phyloP scores from a whole-genome alignment of 30 jellyfish, hydroid and myxozoan species.

The Hydra vulgaris region DNA sequence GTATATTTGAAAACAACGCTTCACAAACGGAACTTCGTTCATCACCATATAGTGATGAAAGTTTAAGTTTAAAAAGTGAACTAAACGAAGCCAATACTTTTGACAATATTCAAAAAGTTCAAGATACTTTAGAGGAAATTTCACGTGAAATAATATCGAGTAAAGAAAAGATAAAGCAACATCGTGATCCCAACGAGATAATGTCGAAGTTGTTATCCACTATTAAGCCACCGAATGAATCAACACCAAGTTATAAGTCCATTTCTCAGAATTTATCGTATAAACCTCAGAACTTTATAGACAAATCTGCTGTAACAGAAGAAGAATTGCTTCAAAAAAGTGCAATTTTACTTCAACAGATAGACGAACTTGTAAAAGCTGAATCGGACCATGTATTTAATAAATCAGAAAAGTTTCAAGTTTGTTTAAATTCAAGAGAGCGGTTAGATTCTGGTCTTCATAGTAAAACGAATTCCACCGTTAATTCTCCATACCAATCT shows the following conservation, averaged over 20 bases:
- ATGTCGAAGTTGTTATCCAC: slow-evolving; percentile 52
- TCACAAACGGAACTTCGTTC: background rate
- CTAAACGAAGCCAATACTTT: slow-evolving; percentile 3
- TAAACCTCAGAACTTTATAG: background rate
- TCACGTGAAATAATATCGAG: slow-evolving; percentile 49
- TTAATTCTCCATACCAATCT: slow-evolving; percentile 23
- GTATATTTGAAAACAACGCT: background rate
- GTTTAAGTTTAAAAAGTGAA: background rate
- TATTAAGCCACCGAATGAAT: slow-evolving; percentile 60
- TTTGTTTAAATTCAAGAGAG: background rate
- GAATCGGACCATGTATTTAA: background rate
- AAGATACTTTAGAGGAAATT: slow-evolving; percentile 66
- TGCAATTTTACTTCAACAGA: slow-evolving; percentile 2
- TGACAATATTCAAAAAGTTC: slow-evolving; percentile 49
- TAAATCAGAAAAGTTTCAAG: background rate
- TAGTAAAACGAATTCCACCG: slow-evolving; percentile 12
- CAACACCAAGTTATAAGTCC: background rate
- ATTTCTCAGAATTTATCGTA: background rate
- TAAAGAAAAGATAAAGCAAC: background rate
- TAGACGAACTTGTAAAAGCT: slow-evolving; percentile 1
- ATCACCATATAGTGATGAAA: too few relatives aligned
- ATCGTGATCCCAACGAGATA: slow-evolving; percentile 64
- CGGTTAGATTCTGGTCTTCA: slow-evolving; percentile 31
- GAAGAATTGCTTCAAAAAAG: slow-evolving; percentile 6
- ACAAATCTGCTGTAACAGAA: background rate